Evolutionary conservation across 2,113 vertebrate species (phyloP), one percentile per base, ranked within the genome.

Genomic region (Chrysochloris asiatica): DNA sequence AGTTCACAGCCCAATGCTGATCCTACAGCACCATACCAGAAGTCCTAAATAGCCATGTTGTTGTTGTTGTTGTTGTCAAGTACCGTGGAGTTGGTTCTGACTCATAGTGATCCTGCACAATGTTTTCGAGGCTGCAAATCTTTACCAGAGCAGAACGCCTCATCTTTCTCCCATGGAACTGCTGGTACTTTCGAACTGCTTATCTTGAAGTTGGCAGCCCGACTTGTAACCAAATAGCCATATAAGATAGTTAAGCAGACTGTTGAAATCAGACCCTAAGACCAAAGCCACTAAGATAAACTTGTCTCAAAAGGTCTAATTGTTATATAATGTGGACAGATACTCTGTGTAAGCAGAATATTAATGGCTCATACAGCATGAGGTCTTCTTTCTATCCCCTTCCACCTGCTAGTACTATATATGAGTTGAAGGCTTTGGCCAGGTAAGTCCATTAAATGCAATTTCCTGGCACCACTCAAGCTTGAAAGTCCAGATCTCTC

Each of bases 391-490:
- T 50, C 45, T 8, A 1, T n/a, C 3, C 13, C 9, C 2, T 8
- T 1, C 4, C 14, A 1, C 0, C 26, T 59, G 5, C 56, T 10
- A 4, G 59, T 0, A 0, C 7, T 54, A 6, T 2, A 7, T 14
- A 0, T 22, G 6, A 6, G 8, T n/a, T 45, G 72, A 41, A 2
- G 0, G 0, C 1, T 30, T 4, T 30, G 63, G 14, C 17, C 80
- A 11, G 65, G 14, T 59, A 19, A 50, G 8, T 2, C 19, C 36
- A 48, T 2, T 1, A 3, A 8, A 0, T 8, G 19, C 98, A 98
- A 99, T 99, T 99, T 99, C 98, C 97, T 93, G 96, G 98, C 98
- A 98, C 98, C 98, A 98, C 98, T 98, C 98, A 98, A 98, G 98
- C 98, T 98, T 98, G 98, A 99, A 99, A 99, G 98, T 98, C 98